Conservation (phyloP, 2,797 vertebrate genomes). For the Scleropages formosus region DNA sequence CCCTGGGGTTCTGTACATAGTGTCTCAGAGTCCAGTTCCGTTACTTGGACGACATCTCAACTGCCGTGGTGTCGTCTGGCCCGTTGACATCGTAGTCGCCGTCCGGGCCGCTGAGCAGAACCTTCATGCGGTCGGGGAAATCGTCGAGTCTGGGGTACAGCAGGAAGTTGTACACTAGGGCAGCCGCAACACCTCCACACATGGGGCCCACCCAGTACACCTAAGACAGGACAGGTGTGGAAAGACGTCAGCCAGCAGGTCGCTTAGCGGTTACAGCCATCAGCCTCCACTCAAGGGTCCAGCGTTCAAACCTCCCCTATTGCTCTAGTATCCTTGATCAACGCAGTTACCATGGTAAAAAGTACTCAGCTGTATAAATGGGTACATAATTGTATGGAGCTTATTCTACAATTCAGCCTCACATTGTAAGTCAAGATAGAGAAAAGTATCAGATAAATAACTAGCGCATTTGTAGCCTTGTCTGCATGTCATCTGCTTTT, state of each 20-base stretch:
- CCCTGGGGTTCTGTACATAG: slow-evolving; percentile 6
- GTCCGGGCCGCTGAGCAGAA: slow-evolving; percentile 85
- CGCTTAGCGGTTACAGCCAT: no score
- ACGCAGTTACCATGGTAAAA: no score
- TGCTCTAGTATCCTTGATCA: no score
- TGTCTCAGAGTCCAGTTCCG: slow-evolving; percentile 35
- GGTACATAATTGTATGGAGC: no score
- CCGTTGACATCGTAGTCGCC: slow-evolving; percentile 87
- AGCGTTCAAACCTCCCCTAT: no score
- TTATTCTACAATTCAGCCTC: no score
- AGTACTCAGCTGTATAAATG: no score
- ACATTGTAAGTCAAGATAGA: no score
- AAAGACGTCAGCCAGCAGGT: neutral
- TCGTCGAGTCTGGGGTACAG: slow-evolving; percentile 81
- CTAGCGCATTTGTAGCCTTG: no score
- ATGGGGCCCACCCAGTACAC: slow-evolving; percentile 97
- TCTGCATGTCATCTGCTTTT: no score
- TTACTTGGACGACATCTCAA: slow-evolving; percentile 91
- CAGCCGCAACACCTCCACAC: slow-evolving; percentile 83
- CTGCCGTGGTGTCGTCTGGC: slow-evolving; percentile 73
- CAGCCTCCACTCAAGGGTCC: no score
- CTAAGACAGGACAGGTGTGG: slow-evolving; percentile 55
- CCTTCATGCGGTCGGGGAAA: slow-evolving; percentile 83
- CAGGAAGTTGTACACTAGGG: slow-evolving; percentile 90
- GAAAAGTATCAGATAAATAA: no score